Conservation (phyloP, 2,888 invertebrate species). For the Hirtodrosophila cameraria region DNA sequence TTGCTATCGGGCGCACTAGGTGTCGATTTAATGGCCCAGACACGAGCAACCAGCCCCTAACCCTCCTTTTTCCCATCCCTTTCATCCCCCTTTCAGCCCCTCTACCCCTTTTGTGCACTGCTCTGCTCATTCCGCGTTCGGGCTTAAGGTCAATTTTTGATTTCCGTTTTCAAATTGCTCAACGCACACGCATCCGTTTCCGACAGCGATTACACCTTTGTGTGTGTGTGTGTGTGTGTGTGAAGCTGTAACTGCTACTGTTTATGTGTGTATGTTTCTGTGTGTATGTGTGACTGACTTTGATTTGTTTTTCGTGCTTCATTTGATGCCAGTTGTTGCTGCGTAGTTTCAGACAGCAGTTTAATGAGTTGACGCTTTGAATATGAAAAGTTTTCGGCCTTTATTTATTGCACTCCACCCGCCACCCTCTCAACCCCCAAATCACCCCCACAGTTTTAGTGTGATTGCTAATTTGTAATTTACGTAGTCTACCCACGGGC, state of each 20-base stretch:
- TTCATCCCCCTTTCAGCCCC: neutral
- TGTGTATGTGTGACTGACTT: constrained; percentile 48
- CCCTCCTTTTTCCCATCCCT: neutral
- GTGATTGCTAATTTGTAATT: constrained; percentile 81
- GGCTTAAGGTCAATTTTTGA: constrained; percentile 78
- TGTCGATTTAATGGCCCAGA: constrained; percentile 76
- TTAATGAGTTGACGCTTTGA: constrained; percentile 80
- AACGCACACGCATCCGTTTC: constrained; percentile 76
- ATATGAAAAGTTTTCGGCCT: constrained; percentile 71
- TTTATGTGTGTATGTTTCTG: constrained; percentile 35
- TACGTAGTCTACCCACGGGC: constrained; percentile 73
- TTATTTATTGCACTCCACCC: constrained; percentile 62
- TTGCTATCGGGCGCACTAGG: constrained; percentile 58
- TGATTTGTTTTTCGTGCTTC: constrained; percentile 79
- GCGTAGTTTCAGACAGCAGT: constrained; percentile 67
- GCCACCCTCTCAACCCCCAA: neutral
- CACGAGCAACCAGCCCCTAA: constrained; percentile 8
- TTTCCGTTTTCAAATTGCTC: constrained; percentile 77
- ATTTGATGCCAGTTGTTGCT: constrained; percentile 64
- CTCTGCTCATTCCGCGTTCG: constrained; percentile 31
- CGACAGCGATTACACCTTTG: constrained; percentile 57
- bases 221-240: constrained; percentile 19
- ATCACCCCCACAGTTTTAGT: constrained; percentile 58
- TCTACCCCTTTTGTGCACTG: neutral
- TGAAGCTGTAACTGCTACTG: constrained; percentile 15